Base-by-base conservation (phyloP, 2,113 vertebrate genomes). In the Pagrus major region DNA sequence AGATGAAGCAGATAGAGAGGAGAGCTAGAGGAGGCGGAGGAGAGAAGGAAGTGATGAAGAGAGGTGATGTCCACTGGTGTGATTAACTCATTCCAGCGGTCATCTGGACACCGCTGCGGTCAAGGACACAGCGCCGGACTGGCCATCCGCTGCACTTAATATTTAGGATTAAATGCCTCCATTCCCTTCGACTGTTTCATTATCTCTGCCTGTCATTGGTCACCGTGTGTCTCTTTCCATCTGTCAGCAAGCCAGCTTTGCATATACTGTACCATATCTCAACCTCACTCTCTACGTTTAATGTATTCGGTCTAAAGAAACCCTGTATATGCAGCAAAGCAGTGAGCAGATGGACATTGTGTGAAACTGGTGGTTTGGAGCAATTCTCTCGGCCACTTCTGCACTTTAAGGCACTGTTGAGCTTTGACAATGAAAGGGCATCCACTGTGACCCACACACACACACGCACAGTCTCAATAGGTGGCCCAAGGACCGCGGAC, bases 21-120 rank as follows among this genome's bases (percentile, higher is more conserved):
- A 73, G 64, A 61, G 64, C 37, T 35, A 29, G 42, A 47, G 21
- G 54, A 80, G 63, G 71, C 1, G 14, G 54, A 77, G 60, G 54
- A 71, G 25, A 37, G 71, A 74, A 42, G 70, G 76, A 80, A 52
- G 60, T 60, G 67, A 86, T 87, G 72, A 86, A 77, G 66, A 80
- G 74, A 84, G 56, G 74, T 58, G 78, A 75, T 18, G 67, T 75
- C 58, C 71, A 65, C 59, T 23, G 56, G 33, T 66, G 76, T 83
- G 77, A 86, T 87, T 39, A 82, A 80, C 81, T 87, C 29, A 90
- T 93, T 87, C 49, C 55, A 78, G 72, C 60, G 51, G 87, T 92
- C 85, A 66, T 84, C 75, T 35, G 83, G 58, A 82, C 65, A 29
- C 80, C 18, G 66, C 79, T 76, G 70, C 15, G 80, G 80, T 87